These are phyloP conservation scores for Paracanthobrama guichenoti DNA, from an alignment of 2,113 vertebrate genomes.

Conservation along the genomic window DNA sequence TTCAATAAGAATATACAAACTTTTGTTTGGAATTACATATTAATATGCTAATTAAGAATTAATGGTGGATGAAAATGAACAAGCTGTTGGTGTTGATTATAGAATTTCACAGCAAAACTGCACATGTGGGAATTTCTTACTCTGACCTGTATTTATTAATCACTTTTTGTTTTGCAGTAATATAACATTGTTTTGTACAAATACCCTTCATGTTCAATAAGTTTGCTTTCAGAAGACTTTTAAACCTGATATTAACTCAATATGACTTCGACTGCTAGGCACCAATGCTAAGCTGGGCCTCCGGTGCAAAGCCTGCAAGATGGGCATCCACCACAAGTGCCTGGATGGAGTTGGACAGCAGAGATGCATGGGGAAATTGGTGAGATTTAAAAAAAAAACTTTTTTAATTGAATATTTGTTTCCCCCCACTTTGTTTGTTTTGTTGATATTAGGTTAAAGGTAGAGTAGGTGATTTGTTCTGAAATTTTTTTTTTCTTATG, in stretches of 20 bases:
- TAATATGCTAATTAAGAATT: not conserved
- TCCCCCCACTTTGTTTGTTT: not conserved
- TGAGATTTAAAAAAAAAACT: no score
- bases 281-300: slow-evolving; percentile 89
- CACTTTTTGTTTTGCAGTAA: not conserved
- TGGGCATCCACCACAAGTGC: slow-evolving; percentile 98
- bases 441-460: not conserved
- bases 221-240: not conserved
- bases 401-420: not conserved
- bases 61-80: not conserved
- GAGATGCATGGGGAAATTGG: slow-evolving; percentile 98
- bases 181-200: not conserved
- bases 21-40: not conserved
- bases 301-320: slow-evolving; percentile 97
- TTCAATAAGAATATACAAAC: not conserved
- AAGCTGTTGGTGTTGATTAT: not conserved
- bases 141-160: slow-evolving; percentile 2
- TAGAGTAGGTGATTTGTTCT: no score
- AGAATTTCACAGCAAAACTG: not conserved
- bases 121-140: not conserved
- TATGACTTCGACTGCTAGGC: slow-evolving; percentile 61
- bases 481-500: no score
- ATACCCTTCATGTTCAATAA: not conserved
- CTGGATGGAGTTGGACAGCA: slow-evolving; percentile 85
- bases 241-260: not conserved